phyloP scores from a whole-genome alignment of 1,140 invertebrate species.

The Calliopsis andreniformis region DNA sequence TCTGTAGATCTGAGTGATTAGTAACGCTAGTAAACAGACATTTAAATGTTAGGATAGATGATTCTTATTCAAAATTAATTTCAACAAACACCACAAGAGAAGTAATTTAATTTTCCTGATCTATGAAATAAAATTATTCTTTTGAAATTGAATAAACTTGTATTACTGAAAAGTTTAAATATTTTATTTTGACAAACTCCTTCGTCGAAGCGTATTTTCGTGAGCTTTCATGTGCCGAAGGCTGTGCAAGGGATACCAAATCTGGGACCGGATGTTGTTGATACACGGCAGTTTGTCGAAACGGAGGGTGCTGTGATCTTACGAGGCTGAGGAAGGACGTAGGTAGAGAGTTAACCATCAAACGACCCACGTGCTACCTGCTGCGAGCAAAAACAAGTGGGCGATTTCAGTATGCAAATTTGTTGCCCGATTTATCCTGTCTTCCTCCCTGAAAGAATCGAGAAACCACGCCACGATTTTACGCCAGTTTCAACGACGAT shows the following conservation, averaged over 20 bases:
- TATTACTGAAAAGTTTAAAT: too few species aligned
- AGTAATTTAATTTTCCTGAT: too few species aligned
- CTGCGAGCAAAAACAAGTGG: conserved; percentile 69
- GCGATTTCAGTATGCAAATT: conserved; percentile 68
- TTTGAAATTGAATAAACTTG: too few species aligned
- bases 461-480: conserved; percentile 16
- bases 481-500: conserved; percentile 1
- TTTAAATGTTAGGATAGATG: too few species aligned
- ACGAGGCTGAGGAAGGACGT: conserved; percentile 57
- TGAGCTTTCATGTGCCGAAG: conserved; percentile 52
- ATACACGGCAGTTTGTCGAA: conserved; percentile 66
- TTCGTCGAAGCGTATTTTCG: conserved; percentile 31
- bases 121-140: too few species aligned
- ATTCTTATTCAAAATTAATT: too few species aligned
- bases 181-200: background rate
- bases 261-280: conserved; percentile 66
- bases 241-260: conserved; percentile 42
- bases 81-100: too few species aligned
- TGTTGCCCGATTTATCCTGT: conserved; percentile 51
- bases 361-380: conserved; percentile 69
- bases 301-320: conserved; percentile 64
- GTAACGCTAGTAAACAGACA: too few species aligned
- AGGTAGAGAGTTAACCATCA: conserved; percentile 67
- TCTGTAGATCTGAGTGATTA: too few species aligned
- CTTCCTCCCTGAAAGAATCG: conserved; percentile 4